Evolutionary conservation across 2,113 vertebrate genomes (phyloP), one percentile per base, ranked within the genome.

Genomic region (Malurus alboscapulatus): DNA sequence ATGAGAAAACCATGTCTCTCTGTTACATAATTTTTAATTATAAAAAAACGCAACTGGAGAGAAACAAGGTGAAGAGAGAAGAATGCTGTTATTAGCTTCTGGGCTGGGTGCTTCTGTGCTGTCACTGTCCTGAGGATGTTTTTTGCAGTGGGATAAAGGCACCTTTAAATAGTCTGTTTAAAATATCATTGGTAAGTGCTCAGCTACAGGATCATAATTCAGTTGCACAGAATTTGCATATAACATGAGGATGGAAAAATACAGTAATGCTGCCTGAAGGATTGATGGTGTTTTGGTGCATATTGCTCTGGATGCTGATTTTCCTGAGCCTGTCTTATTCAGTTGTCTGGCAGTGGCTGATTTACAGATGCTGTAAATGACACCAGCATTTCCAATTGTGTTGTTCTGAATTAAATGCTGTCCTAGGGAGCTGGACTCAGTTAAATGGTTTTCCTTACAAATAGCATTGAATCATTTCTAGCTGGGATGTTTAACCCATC

Each of bases 111-210:
- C 59, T 79, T 45, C 87, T 62, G 21, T 4, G 3, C 62, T 45
- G 7, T 63, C 67, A 36, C 85, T 78, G 16, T 88, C 66, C 38
- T 51, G 40, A 40, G 73, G 54, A 79, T 12, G 10, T 55, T 86
- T 73, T 72, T 59, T 84, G 66, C 58, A 57, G 50, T 78, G 76
- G 69, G 73, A 40, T 80, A 79, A 72, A 66, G 80, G 38, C 32
- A 74, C 38, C 71, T 92, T 87, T 82, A 92, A 87, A 87, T 84
- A 93, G 69, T 45, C 74, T 57, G 50, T 87, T 89, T 61, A 69
- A 93, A 95, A 48, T 76, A 48, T 58, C 67, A 72, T 87, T 55
- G 65, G 57, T 55, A 59, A 89, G 54, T 15, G 61, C 53, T 92
- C 54, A n/a, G 84, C 87, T 87, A 16, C 58, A 20, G 22, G 27